Evolutionary conservation across 2,888 invertebrate species (phyloP).

Genomic region (Diarsia mendica): DNA sequence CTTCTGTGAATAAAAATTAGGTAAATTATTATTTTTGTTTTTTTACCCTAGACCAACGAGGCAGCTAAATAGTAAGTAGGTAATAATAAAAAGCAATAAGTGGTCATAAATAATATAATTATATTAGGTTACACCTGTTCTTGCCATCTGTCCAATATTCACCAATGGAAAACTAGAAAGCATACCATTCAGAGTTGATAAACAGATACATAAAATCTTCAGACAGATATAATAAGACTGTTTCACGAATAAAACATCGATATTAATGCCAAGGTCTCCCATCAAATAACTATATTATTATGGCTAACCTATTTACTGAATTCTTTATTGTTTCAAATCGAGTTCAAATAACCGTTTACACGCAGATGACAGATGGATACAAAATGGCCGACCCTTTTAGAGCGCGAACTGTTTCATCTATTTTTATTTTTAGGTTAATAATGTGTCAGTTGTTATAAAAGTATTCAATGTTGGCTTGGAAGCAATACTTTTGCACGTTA

Average conservation of each 20-base stretch:
- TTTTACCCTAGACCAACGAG: too few species aligned
- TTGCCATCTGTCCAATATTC: conserved; percentile 11
- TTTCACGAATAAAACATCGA: conserved; percentile 13
- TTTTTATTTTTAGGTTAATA: conserved; percentile 1
- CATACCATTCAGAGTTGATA: conserved; percentile 1
- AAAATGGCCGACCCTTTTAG: conserved; percentile 40
- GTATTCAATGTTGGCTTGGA: not conserved
- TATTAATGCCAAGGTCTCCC: conserved; percentile 32
- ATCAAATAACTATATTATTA: conserved; percentile 29
- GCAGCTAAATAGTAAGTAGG: too few species aligned
- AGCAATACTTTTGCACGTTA: not conserved
- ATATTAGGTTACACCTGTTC: not conserved
- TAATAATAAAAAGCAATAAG: not conserved
- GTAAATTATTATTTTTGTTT: not conserved
- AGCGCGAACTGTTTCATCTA: conserved; percentile 9
- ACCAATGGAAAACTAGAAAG: conserved; percentile 13
- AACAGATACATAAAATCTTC: conserved; percentile 23
- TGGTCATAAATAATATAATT: conserved; percentile 1
- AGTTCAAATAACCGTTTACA: conserved; percentile 38
- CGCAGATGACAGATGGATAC: conserved; percentile 34
- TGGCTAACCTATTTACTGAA: conserved; percentile 22
- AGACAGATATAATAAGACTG: conserved; percentile 9
- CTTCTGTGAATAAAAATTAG: conserved; percentile 41
- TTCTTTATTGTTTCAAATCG: conserved; percentile 45
- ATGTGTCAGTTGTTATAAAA: not conserved